Percentiles rank a stretch among this genome's conserved stretches.
Evolutionary conservation across 2,888 invertebrate species (phyloP).

Genomic region (Oasisia sp.): DNA sequence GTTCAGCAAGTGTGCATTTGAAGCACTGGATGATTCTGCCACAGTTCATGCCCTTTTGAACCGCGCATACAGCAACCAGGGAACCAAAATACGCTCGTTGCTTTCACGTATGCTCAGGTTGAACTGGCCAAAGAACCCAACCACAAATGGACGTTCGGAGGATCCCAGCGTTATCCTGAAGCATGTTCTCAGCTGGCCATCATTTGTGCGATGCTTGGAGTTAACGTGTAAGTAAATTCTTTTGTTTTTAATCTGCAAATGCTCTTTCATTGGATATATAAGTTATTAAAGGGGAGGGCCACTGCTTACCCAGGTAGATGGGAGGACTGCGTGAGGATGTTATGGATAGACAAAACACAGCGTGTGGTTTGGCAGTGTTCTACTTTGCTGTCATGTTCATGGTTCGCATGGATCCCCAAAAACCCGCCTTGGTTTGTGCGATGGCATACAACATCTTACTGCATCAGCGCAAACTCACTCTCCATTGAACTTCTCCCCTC

Average conservation of each 20-base stretch:
- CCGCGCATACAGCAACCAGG: background rate
- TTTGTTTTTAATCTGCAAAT: background rate
- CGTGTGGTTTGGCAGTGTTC: too few relatives aligned
- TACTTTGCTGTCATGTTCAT: too few relatives aligned
- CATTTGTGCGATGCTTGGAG: slow-evolving; percentile 27
- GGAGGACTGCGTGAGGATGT: too few relatives aligned
- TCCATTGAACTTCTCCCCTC: too few relatives aligned
- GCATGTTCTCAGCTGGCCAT: slow-evolving; percentile 29
- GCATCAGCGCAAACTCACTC: too few relatives aligned
- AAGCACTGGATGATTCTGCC: background rate
- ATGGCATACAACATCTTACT: too few relatives aligned
- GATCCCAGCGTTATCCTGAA: slow-evolving; percentile 20
- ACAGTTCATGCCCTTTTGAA: background rate
- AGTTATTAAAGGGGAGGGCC: too few relatives aligned
- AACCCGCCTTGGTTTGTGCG: too few relatives aligned
- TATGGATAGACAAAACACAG: too few relatives aligned
- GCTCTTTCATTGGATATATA: too few relatives aligned
- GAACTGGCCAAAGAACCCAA: slow-evolving; percentile 23
- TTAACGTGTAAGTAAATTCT: background rate
- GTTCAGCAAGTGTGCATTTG: slow-evolving; percentile 12
- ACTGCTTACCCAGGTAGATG: too few relatives aligned
- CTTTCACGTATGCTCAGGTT: slow-evolving; percentile 26
- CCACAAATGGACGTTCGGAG: background rate
- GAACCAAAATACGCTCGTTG: slow-evolving; percentile 7
- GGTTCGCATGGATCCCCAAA: too few relatives aligned